Evolutionary conservation across 2,797 vertebrate genomes (phyloP).

Genomic region (Buphagus erythrorhynchus): DNA sequence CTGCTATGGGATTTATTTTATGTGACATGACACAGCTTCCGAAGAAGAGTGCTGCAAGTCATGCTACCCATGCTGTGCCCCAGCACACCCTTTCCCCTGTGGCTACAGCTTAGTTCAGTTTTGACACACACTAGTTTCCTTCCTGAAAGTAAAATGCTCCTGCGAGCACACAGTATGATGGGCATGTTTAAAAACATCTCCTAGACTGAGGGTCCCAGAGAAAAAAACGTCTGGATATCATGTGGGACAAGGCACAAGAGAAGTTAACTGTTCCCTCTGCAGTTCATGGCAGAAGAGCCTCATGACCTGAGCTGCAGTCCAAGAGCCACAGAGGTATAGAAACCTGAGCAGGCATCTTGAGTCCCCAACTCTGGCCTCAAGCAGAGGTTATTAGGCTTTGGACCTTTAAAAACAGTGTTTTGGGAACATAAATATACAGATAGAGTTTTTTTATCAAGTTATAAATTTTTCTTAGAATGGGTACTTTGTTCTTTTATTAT

Average conservation of each 20-base stretch:
- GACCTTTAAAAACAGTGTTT: background rate
- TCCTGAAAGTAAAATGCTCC: background rate
- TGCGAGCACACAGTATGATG: fast-evolving
- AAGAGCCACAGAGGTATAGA: fast-evolving
- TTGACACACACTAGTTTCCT: background rate
- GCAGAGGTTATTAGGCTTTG: background rate
- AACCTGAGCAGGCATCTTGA: background rate
- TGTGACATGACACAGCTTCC: fast-evolving
- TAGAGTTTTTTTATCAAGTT: background rate
- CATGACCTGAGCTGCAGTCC: background rate
- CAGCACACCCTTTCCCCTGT: background rate
- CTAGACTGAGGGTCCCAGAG: background rate
- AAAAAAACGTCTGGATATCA: background rate
- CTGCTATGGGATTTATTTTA: background rate
- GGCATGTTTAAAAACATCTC: background rate
- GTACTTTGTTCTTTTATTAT: conserved; percentile 59
- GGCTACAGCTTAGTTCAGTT: background rate
- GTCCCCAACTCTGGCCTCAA: background rate
- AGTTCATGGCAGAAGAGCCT: background rate
- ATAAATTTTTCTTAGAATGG: conserved; percentile 18
- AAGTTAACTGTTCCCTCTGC: background rate
- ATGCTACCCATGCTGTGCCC: fast-evolving
- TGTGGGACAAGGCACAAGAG: background rate
- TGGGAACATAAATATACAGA: conserved; percentile 23
- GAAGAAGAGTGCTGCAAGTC: background rate